Percentiles rank a stretch among this genome's conserved stretches.
phyloP scores from a whole-genome alignment of 2,888 invertebrate genomes.

The Diploptera punctata region DNA sequence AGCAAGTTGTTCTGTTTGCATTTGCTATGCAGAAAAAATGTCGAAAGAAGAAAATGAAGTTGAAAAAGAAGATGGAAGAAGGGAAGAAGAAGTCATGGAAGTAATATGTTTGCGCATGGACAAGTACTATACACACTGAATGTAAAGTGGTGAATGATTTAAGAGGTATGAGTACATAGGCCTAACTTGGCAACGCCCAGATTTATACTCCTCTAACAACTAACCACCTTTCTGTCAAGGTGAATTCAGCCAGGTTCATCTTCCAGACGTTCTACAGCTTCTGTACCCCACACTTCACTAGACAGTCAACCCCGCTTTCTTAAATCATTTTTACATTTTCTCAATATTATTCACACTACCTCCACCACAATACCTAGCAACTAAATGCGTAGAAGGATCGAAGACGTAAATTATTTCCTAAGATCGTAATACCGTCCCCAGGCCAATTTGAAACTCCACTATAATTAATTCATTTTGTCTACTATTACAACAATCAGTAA shows the following conservation, averaged over 20 bases:
- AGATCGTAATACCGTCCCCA: too few species aligned
- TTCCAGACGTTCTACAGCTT: not conserved
- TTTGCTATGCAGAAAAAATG: too few species aligned
- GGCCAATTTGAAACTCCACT: too few species aligned
- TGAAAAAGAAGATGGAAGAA: not conserved
- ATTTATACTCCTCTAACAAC: constrained; percentile 7
- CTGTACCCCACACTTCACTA: not conserved
- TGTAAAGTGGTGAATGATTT: constrained; percentile 12
- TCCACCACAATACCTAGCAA: too few species aligned
- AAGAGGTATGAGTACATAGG: constrained; percentile 9
- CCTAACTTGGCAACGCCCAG: constrained; percentile 16
- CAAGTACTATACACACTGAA: constrained; percentile 13
- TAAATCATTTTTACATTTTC: too few species aligned
- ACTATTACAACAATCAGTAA: too few species aligned
- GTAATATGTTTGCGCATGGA: constrained; percentile 25
- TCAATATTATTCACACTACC: too few species aligned
- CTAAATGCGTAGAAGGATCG: too few species aligned
- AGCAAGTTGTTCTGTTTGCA: too few species aligned
- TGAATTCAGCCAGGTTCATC: constrained; percentile 5
- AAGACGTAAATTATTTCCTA: too few species aligned
- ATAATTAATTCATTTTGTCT: too few species aligned
- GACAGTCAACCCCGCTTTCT: too few species aligned
- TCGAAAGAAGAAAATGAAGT: not conserved
- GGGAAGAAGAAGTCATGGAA: constrained; percentile 5
- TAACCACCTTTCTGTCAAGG: constrained; percentile 1